Conservation (phyloP, 2,888 invertebrate genomes). For the Stenolophus ochropezus region DNA sequence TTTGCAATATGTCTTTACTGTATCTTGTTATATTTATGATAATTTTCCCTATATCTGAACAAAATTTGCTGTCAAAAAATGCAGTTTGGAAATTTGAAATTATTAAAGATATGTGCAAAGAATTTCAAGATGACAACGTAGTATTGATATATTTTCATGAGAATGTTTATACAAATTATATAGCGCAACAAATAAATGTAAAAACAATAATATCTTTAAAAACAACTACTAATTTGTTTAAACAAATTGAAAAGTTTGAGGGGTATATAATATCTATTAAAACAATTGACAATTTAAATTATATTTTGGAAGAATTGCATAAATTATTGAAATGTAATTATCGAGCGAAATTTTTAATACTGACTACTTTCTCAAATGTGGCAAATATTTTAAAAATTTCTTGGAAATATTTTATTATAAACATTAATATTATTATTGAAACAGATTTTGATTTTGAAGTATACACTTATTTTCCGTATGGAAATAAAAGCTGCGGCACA, state of each 20-base stretch:
- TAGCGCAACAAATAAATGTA: not conserved
- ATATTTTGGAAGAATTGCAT: not conserved
- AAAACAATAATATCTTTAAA: not conserved
- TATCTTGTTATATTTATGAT: not conserved
- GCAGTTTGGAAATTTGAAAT: not conserved
- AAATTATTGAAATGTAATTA: not conserved
- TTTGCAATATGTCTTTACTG: not conserved
- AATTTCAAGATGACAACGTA: not conserved
- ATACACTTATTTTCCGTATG: slow-evolving; percentile 1
- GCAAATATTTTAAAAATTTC: not conserved
- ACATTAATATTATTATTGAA: not conserved
- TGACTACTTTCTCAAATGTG: not conserved
- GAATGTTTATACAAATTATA: not conserved
- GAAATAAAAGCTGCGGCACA: not conserved
- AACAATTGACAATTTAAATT: not conserved
- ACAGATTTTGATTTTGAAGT: not conserved
- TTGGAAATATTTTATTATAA: not conserved
- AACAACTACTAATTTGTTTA: not conserved
- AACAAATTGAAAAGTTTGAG: not conserved
- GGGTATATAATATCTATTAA: not conserved
- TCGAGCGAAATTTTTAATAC: not conserved
- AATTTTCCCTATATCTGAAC: not conserved
- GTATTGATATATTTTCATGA: not conserved
- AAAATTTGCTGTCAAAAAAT: not conserved
- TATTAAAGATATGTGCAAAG: not conserved